Evolutionary conservation across 2,797 vertebrate genomes (phyloP).

Genomic region (Xerus rutilus): DNA sequence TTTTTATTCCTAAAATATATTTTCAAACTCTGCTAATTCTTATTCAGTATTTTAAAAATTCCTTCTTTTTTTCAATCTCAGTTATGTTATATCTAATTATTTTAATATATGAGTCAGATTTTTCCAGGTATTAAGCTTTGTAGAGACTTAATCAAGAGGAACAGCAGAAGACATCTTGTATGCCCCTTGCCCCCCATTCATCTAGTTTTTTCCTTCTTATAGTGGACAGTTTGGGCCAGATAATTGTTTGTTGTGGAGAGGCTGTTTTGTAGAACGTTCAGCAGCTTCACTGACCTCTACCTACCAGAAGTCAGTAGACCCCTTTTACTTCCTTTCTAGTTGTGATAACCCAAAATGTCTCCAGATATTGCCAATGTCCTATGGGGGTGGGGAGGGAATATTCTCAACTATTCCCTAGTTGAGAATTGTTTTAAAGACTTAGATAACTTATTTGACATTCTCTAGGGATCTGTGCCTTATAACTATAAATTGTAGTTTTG

Average conservation of each 20-base stretch:
- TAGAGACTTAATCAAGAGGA: slow-evolving; percentile 8
- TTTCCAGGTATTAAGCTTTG: slow-evolving; percentile 10
- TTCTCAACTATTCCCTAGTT: not conserved
- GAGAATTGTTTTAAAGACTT: not conserved
- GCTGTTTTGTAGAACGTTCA: not conserved
- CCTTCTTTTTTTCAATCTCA: not conserved
- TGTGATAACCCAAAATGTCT: not conserved
- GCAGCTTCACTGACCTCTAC: not conserved
- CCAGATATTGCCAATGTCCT: not conserved
- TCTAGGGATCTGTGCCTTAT: not conserved
- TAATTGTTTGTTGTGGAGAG: not conserved
- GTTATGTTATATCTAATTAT: slow-evolving; percentile 36
- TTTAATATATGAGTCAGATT: not conserved
- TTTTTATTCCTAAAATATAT: slow-evolving; percentile 53
- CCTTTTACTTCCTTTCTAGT: not conserved
- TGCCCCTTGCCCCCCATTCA: not conserved
- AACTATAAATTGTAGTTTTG: not conserved
- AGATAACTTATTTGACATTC: not conserved
- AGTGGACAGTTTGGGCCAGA: not conserved
- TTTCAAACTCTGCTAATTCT: slow-evolving; percentile 20
- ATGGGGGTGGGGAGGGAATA: not conserved
- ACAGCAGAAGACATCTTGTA: not conserved
- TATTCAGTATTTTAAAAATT: slow-evolving; percentile 21
- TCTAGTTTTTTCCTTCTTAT: not conserved
- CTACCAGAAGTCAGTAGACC: not conserved